These are phyloP conservation scores for Meloidogyne hapla DNA, from an alignment of 1,140 invertebrate species.

Conservation along the genomic window DNA sequence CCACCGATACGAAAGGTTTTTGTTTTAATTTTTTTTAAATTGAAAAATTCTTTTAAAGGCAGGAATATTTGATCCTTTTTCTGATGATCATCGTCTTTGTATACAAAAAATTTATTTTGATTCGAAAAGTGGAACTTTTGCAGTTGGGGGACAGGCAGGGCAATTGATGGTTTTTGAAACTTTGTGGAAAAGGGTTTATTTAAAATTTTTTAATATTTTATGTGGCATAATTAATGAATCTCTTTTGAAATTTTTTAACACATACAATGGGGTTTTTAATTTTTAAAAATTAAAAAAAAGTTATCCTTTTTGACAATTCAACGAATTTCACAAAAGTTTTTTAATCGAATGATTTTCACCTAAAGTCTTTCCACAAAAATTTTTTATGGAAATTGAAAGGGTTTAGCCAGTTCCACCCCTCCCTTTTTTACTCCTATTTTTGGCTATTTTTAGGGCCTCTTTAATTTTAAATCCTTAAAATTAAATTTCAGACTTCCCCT, in stretches of 20 bases:
- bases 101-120: conserved; percentile 38
- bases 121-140: conserved; percentile 31
- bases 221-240: too few relatives aligned
- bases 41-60: conserved; percentile 14
- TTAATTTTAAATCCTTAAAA: not conserved
- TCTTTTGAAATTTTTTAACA: too few relatives aligned
- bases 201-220: not conserved
- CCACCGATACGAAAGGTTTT: conserved; percentile 32
- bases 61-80: conserved; percentile 38
- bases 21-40: not conserved
- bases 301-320: too few relatives aligned
- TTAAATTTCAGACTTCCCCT: conserved; percentile 13
- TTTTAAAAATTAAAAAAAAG: too few relatives aligned
- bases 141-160: conserved; percentile 37
- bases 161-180: conserved; percentile 39
- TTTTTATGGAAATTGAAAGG: too few relatives aligned
- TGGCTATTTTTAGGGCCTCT: too few relatives aligned
- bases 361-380: too few relatives aligned
- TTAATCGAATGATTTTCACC: too few relatives aligned
- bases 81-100: conserved; percentile 39
- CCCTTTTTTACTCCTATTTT: too few relatives aligned
- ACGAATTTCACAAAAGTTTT: too few relatives aligned
- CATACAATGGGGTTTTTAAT: too few relatives aligned
- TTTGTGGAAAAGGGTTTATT: not conserved
- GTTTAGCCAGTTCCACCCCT: too few relatives aligned